These are phyloP conservation scores for Pammene aurita DNA, from an alignment of 2,888 invertebrate species.

Conservation along the genomic window DNA sequence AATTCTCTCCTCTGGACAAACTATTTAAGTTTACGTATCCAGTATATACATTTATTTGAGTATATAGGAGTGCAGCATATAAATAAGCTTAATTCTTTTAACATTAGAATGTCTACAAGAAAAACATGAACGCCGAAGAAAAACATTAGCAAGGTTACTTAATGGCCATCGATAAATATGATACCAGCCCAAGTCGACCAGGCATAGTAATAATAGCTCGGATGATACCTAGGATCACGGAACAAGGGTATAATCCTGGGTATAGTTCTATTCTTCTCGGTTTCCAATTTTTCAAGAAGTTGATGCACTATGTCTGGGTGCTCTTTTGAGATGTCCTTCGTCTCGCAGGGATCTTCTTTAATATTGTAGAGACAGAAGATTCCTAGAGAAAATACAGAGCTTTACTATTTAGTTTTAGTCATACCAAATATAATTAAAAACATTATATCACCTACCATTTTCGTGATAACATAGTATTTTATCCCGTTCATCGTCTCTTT, in stretches of 20 bases:
- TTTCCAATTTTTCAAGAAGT: constrained; percentile 3
- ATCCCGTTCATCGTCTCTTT: constrained; percentile 35
- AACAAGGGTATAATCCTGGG: constrained; percentile 16
- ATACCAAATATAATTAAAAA: neutral
- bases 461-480: constrained; percentile 57
- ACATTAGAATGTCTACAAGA: too few relatives aligned
- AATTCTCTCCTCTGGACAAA: too few relatives aligned
- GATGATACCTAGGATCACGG: constrained; percentile 22
- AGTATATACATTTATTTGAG: too few relatives aligned
- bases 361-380: constrained; percentile 34
- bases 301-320: constrained; percentile 23
- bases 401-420: neutral
- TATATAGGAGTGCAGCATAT: too few relatives aligned
- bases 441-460: constrained; percentile 52
- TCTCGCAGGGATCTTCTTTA: constrained; percentile 36
- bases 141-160: too few relatives aligned
- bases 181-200: constrained; percentile 34
- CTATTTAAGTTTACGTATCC: too few relatives aligned
- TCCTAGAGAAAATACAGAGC: constrained; percentile 3
- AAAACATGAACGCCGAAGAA: too few relatives aligned
- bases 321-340: constrained; percentile 25
- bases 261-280: constrained; percentile 23
- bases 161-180: too few relatives aligned
- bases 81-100: too few relatives aligned
- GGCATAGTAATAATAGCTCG: constrained; percentile 20